Percentiles rank a stretch among this genome's conserved stretches.
phyloP scores from a whole-genome alignment of 2,113 vertebrate species.

The Spermophilus dauricus region DNA sequence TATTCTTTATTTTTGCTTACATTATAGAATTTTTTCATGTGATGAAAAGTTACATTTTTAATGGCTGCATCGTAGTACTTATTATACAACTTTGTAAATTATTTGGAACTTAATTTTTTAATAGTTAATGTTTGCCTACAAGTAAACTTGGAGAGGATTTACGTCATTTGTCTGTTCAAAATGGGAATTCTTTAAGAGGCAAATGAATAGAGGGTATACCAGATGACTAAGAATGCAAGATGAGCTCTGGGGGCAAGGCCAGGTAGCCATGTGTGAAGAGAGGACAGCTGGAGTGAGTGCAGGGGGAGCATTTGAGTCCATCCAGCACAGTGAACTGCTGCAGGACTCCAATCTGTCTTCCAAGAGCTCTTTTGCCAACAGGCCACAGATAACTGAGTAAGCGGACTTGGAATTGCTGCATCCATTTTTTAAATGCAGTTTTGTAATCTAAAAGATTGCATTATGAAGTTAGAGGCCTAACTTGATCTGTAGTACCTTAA shows the following conservation, averaged over 20 bases:
- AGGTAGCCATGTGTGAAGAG: slow-evolving; percentile 47
- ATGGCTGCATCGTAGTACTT: neutral
- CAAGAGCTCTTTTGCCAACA: slow-evolving; percentile 65
- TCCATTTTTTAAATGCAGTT: slow-evolving; percentile 74
- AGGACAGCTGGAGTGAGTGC: slow-evolving; percentile 66
- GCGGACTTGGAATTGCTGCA: slow-evolving; percentile 48
- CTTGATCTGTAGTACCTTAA: slow-evolving; percentile 79
- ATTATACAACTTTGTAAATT: slow-evolving; percentile 42
- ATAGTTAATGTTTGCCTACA: neutral
- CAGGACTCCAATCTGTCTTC: slow-evolving; percentile 77
- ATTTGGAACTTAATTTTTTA: slow-evolving; percentile 40
- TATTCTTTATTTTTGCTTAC: neutral
- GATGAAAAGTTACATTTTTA: neutral
- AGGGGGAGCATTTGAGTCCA: neutral
- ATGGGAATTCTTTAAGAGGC: neutral
- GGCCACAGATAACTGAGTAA: slow-evolving; percentile 64
- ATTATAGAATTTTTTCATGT: neutral
- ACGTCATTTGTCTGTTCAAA: slow-evolving; percentile 21
- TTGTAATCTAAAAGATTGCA: slow-evolving; percentile 77
- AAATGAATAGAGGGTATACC: neutral
- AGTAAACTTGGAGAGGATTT: slow-evolving; percentile 39
- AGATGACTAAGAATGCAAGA: neutral
- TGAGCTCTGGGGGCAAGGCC: neutral
- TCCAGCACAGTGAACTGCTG: neutral
- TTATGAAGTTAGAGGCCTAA: slow-evolving; percentile 77